phyloP scores from a whole-genome alignment of 2,113 vertebrate genomes.

The Cinclus mexicanus region DNA sequence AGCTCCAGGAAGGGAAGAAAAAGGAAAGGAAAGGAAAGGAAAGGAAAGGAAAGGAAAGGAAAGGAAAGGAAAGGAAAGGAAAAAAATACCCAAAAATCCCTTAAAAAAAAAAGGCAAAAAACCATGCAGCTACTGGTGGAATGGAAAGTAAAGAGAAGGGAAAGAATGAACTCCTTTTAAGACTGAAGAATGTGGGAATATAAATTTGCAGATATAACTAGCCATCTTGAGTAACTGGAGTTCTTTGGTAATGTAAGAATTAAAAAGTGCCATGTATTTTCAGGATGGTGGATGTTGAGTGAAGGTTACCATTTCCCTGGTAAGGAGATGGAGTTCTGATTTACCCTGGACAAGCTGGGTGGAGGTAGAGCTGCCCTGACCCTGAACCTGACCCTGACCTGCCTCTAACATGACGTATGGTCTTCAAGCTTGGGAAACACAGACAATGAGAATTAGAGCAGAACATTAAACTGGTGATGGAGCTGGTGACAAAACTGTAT shows the following conservation, averaged over 20 bases:
- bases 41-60: too few relatives aligned
- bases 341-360: neutral
- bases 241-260: neutral
- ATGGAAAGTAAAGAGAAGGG: neutral
- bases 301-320: neutral
- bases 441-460: neutral
- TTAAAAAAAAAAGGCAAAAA: too few relatives aligned
- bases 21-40: too few relatives aligned
- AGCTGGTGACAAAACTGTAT: neutral
- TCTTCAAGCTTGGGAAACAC: neutral
- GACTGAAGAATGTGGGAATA: neutral
- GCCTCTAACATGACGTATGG: fast-evolving
- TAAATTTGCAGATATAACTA: neutral
- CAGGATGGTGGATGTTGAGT: neutral
- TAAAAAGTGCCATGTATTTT: neutral
- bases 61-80: too few relatives aligned
- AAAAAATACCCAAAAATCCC: too few relatives aligned
- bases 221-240: neutral
- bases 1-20: too few relatives aligned
- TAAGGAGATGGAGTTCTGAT: neutral
- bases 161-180: neutral
- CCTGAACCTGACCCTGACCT: too few relatives aligned
- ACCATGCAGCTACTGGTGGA: too few relatives aligned
- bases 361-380: neutral
- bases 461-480: neutral